Percentiles rank a stretch among this genome's conserved stretches.
phyloP scores from a whole-genome alignment of 2,113 vertebrate genomes.

The Rhinoderma darwinii region DNA sequence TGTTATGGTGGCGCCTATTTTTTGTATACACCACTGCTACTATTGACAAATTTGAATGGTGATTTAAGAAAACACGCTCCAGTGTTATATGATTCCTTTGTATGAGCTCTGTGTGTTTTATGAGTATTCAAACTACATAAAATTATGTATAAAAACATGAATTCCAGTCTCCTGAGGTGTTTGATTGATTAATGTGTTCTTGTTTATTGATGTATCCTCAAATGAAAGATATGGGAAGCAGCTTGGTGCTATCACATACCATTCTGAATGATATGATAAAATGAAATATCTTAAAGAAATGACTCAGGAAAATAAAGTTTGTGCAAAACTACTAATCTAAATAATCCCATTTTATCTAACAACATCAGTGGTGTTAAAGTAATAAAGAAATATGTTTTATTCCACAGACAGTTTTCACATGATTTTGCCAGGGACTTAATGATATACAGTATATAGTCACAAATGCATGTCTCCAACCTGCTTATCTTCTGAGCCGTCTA shows the following conservation, averaged over 20 bases:
- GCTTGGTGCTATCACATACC: not conserved
- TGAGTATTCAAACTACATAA: constrained; percentile 56
- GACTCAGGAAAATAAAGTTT: not conserved
- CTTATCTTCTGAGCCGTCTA: not conserved
- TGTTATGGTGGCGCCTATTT: not conserved
- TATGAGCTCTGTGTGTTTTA: constrained; percentile 53
- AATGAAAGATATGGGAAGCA: not conserved
- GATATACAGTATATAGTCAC: not conserved
- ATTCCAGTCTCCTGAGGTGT: not conserved
- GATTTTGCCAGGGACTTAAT: not conserved
- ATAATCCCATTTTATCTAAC: not conserved
- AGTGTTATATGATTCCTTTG: constrained; percentile 60
- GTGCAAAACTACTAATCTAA: not conserved
- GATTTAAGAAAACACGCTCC: constrained; percentile 57
- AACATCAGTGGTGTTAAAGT: not conserved
- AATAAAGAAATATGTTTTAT: not conserved
- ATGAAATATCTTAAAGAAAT: not conserved
- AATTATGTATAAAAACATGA: constrained; percentile 25
- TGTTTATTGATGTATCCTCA: not conserved
- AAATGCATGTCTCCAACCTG: not conserved
- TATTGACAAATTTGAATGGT: constrained; percentile 62
- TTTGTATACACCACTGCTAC: not conserved
- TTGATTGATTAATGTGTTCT: not conserved
- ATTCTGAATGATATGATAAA: not conserved
- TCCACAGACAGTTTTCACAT: not conserved